Evolutionary conservation across 2,797 vertebrate species (phyloP), one percentile per base, ranked within the genome.

Genomic region (Brachyalestes nurse): DNA sequence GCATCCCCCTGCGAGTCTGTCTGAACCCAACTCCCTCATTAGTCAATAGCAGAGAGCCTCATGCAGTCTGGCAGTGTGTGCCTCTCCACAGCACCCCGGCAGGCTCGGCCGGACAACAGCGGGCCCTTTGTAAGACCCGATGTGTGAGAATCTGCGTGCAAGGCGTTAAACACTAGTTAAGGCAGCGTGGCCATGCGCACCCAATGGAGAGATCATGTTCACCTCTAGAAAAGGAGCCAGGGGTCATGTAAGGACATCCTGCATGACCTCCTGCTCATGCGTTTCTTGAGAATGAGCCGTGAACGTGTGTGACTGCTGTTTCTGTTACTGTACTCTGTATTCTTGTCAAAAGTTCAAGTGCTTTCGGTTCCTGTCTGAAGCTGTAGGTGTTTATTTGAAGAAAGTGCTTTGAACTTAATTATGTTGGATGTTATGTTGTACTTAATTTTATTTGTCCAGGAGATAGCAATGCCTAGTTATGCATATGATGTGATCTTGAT

Each of bases 1-100:
- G 71, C 72, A 69, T 75, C 7, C 72, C 75, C 83, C 70, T 78
- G 75, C 75, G 49, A 67, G 78, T 67, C 72, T 80, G 67, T 74
- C 77, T 64, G 69, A 86, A 60, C 74, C 82, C 72, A 61, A 4
- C 8, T 13, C 65, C 60, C 65, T 83, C 77, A 79, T 83, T 83
- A 71, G 72, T 42, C 64, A 67, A 42, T 79, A 69, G 42, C 81
- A 66, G 72, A 72, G 75, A 14, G 71, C 81, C 62, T 75, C 38
- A 70, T 84, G 73, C 72, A 72, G 78, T 42, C 74, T 65, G 72
- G 73, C 42, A 70, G 82, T 78, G 75, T 78, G 82, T 75, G 74
- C 70, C 66, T 73, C 58, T 75, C 74, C 82, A 64, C 70, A 78
- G 53, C 75, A 53, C 70, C 70, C 77, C 75, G 79, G 42, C 77